phyloP scores from a whole-genome alignment of 2,113 vertebrate species.

The Cryptoleucopteryx plumbea region DNA sequence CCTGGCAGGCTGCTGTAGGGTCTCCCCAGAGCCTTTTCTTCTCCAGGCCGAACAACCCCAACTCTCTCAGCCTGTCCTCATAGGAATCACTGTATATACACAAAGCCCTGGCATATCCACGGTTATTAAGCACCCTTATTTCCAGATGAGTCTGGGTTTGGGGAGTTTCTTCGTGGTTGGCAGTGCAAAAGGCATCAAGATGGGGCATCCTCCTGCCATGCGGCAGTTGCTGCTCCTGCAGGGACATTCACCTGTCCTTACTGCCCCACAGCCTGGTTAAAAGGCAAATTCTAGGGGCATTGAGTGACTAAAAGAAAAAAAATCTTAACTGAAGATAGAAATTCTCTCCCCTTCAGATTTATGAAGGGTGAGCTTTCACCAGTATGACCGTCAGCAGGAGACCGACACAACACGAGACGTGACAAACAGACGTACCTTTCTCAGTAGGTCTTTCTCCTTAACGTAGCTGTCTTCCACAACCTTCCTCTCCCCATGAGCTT shows the following conservation, averaged over 20 bases:
- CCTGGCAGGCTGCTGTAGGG: rapidly evolving
- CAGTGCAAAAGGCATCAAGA: background rate
- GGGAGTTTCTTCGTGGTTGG: background rate
- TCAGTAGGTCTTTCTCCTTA: constrained; percentile 78
- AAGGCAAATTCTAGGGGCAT: background rate
- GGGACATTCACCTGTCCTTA: background rate
- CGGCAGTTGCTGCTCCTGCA: background rate
- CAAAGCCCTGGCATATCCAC: rapidly evolving
- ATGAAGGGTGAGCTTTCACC: background rate
- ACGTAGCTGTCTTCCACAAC: constrained; percentile 77
- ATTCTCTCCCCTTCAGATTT: background rate
- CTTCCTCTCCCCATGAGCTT: constrained; percentile 70
- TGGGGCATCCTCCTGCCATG: rapidly evolving
- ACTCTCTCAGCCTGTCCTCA: too few relatives aligned
- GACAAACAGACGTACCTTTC: constrained; percentile 68
- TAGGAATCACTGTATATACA: background rate
- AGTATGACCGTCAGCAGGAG: background rate
- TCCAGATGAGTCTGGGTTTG: background rate
- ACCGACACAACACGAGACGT: background rate
- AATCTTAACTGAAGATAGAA: background rate
- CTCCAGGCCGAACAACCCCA: too few relatives aligned
- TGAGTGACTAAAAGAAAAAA: background rate
- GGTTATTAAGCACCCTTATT: background rate
- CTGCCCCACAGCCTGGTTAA: background rate
- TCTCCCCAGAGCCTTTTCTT: too few relatives aligned